These are phyloP conservation scores for Drosophila ananassae DNA, from an alignment of 1,140 invertebrate species.

Conservation along the genomic window DNA sequence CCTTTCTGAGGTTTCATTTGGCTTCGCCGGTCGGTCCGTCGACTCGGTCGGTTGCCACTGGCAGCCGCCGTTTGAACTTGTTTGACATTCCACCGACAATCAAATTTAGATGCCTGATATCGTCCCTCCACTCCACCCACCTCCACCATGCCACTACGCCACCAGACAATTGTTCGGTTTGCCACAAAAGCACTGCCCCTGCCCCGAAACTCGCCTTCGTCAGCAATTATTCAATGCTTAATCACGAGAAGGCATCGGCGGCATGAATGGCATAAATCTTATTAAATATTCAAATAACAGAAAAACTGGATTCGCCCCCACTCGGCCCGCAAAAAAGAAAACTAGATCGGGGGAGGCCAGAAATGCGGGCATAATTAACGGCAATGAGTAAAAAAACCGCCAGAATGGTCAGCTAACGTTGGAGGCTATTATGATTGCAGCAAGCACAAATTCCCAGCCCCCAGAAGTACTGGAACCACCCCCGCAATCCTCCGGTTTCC, in stretches of 20 bases:
- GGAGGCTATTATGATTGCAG: constrained; percentile 37
- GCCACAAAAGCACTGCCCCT: constrained; percentile 25
- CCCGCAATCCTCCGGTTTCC: not conserved
- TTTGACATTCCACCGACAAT: constrained; percentile 69
- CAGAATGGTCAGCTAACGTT: constrained; percentile 27
- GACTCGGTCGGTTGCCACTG: constrained; percentile 58
- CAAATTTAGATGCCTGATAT: constrained; percentile 56
- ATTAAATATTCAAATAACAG: constrained; percentile 69
- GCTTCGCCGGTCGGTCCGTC: constrained; percentile 15
- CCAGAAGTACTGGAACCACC: not conserved
- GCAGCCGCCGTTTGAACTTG: constrained; percentile 71
- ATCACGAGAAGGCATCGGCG: constrained; percentile 34
- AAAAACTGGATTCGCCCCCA: constrained; percentile 22
- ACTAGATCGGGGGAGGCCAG: constrained; percentile 13
- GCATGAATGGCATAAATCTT: constrained; percentile 61
- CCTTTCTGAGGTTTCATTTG: constrained; percentile 43
- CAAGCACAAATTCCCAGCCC: constrained; percentile 1
- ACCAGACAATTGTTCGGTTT: constrained; percentile 39
- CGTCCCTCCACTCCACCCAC: not conserved
- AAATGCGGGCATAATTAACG: constrained; percentile 78
- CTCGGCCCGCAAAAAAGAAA: not conserved
- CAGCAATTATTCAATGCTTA: constrained; percentile 52
- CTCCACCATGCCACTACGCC: not conserved
- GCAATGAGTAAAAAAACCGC: constrained; percentile 48
- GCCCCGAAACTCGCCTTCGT: constrained; percentile 8